Conservation (phyloP, 2,888 invertebrate species). For the Monopis laevigella region DNA sequence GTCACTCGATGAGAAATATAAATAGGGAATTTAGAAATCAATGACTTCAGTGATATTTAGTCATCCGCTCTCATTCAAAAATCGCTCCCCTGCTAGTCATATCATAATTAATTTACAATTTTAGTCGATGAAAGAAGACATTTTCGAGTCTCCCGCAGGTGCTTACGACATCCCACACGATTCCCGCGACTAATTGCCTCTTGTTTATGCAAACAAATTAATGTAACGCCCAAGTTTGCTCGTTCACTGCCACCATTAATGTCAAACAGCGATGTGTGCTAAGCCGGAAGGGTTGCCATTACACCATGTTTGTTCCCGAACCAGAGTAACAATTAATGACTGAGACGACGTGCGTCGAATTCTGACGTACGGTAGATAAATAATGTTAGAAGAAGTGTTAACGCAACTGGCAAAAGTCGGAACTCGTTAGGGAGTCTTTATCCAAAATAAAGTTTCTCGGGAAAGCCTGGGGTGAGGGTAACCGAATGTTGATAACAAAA, state of each 20-base stretch:
- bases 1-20: no score
- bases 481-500: constrained; percentile 36
- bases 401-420: constrained; percentile 30
- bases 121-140: no score
- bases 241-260: constrained; percentile 22
- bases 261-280: constrained; percentile 12
- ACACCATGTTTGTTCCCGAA: constrained; percentile 6
- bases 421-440: constrained; percentile 46
- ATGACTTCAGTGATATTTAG: no score
- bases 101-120: no score
- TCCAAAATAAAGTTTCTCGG: constrained; percentile 34
- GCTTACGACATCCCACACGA: constrained; percentile 32
- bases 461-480: constrained; percentile 25
- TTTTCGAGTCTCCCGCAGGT: no score
- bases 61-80: no score
- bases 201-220: constrained; percentile 56
- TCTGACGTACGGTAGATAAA: constrained; percentile 8
- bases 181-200: constrained; percentile 42
- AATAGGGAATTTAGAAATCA: no score
- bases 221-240: constrained; percentile 39
- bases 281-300: constrained; percentile 7
- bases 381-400: constrained; percentile 20
- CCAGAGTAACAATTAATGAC: constrained; percentile 10
- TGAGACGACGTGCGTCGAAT: constrained; percentile 9
- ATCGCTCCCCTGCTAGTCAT: no score